Percentiles rank a stretch among this genome's conserved stretches.
Conservation (phyloP, 2,888 invertebrate species). For the Dromius quadrimaculatus region DNA sequence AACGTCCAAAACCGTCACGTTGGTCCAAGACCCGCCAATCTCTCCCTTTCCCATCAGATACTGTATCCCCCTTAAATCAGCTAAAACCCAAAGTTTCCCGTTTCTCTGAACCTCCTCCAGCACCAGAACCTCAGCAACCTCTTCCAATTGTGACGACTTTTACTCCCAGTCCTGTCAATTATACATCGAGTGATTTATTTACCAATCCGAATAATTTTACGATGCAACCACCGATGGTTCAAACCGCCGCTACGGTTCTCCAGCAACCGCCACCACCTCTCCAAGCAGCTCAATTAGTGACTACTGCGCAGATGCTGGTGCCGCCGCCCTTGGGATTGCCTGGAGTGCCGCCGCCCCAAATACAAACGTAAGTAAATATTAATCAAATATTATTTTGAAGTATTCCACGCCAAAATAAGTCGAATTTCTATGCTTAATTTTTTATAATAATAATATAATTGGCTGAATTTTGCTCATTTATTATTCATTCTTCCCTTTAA, state of each 20-base stretch:
- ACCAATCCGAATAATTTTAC: conserved; percentile 48
- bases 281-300: conserved; percentile 32
- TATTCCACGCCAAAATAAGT: too few species aligned
- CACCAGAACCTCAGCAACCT: conserved; percentile 60
- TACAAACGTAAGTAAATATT: conserved; percentile 57
- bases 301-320: conserved; percentile 56
- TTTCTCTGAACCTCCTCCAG: conserved; percentile 63
- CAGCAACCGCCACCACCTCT: conserved; percentile 53
- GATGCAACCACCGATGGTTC: conserved; percentile 49
- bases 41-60: conserved; percentile 58
- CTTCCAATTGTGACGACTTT: conserved; percentile 60
- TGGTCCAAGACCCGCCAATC: conserved; percentile 59
- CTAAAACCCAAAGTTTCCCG: conserved; percentile 61
- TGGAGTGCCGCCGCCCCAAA: conserved; percentile 65
- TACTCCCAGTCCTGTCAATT: conserved; percentile 51
- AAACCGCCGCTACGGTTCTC: conserved; percentile 54
- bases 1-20: conserved; percentile 59
- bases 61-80: conserved; percentile 56
- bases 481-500: not conserved
- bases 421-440: too few species aligned
- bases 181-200: conserved; percentile 11
- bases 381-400: too few species aligned
- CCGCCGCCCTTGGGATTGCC: conserved; percentile 59
- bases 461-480: too few species aligned
- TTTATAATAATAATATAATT: too few species aligned